phyloP scores from a whole-genome alignment of 1,140 invertebrate species.

The Trinorchestia longiramus region DNA sequence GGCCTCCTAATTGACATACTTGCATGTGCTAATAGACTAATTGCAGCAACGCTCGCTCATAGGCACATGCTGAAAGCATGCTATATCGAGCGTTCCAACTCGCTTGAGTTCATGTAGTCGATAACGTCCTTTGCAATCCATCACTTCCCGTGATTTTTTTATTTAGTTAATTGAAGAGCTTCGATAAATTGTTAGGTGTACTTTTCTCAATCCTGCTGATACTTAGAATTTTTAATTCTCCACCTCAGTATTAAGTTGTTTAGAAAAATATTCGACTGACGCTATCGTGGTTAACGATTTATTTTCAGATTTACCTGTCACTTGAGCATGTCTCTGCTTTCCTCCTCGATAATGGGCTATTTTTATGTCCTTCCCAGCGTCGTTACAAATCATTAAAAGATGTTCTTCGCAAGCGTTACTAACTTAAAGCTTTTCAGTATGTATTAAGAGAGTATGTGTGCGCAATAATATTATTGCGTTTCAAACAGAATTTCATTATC shows the following conservation, averaged over 20 bases:
- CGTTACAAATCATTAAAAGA: no score
- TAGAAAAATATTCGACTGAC: not conserved
- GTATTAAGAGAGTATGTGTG: no score
- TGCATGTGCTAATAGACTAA: not conserved
- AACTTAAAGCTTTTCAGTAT: no score
- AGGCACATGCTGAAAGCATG: not conserved
- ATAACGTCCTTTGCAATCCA: not conserved
- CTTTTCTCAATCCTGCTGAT: not conserved
- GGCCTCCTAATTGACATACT: slow-evolving; percentile 4
- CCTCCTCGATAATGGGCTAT: no score
- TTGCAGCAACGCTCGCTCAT: not conserved
- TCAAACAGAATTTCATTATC: no score
- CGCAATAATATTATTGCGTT: no score
- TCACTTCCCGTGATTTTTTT: not conserved
- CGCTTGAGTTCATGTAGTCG: not conserved
- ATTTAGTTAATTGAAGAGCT: not conserved
- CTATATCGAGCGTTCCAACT: not conserved
- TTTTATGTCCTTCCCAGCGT: no score
- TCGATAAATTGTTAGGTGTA: not conserved
- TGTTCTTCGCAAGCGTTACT: no score
- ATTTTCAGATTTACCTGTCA: no score
- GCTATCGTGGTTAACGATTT: no score
- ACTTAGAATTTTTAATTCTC: not conserved
- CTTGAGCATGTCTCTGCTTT: no score
- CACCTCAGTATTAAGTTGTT: not conserved